phyloP scores from a whole-genome alignment of 1,140 invertebrate species.

The Brachionus angularis region DNA sequence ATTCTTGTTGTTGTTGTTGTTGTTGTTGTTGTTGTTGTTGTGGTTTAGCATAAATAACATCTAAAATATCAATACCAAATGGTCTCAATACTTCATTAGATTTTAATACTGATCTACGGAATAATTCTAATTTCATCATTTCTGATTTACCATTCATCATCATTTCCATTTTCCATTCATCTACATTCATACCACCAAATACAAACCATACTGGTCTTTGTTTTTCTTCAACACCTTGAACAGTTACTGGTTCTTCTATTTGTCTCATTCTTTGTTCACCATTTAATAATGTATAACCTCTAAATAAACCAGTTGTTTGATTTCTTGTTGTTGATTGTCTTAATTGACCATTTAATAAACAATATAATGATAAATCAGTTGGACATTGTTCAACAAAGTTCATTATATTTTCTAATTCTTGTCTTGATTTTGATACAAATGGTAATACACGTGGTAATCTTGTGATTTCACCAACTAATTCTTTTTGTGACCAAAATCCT shows the following conservation, averaged over 20 bases:
- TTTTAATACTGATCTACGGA: conserved; percentile 71
- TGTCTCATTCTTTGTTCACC: too few species aligned
- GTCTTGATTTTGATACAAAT: conserved; percentile 13
- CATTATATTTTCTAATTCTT: conserved; percentile 4
- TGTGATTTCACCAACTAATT: neutral
- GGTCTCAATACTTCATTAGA: conserved; percentile 71
- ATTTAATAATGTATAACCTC: too few species aligned
- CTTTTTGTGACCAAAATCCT: conserved; percentile 30
- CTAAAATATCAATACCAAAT: conserved; percentile 73
- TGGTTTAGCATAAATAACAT: conserved; percentile 87
- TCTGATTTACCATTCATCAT: conserved; percentile 76
- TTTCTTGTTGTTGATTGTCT: too few species aligned
- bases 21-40: conserved; percentile 79
- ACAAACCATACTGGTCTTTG: conserved; percentile 80
- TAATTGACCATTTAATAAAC: too few species aligned
- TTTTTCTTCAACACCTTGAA: too few species aligned
- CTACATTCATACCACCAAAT: conserved; percentile 91
- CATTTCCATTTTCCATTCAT: conserved; percentile 89
- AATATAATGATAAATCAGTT: too few species aligned
- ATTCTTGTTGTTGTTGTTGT: conserved; percentile 71
- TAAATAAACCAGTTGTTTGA: too few species aligned
- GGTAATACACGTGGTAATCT: conserved; percentile 31
- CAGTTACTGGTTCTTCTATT: too few species aligned
- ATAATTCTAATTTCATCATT: conserved; percentile 73
- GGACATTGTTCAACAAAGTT: too few species aligned